Conservation (phyloP, 2,797 vertebrate species). For the Crenichthys baileyi region DNA sequence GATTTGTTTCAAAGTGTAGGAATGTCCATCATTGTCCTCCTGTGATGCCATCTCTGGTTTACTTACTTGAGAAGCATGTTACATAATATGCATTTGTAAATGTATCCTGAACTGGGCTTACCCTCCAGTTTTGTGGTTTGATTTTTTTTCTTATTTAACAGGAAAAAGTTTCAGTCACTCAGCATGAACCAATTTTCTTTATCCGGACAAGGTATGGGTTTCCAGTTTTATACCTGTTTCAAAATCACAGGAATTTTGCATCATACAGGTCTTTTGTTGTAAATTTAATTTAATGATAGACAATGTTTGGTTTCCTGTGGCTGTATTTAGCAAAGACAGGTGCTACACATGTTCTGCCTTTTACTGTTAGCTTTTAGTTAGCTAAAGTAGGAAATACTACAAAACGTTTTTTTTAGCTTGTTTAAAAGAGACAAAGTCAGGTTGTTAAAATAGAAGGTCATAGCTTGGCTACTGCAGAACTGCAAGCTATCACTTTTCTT, state of each 20-base stretch:
- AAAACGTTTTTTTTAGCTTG: neutral
- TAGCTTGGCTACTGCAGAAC: too few species aligned
- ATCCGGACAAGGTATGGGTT: neutral
- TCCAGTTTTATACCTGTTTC: neutral
- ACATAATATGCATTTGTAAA: slow-evolving; percentile 65
- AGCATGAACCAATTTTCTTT: slow-evolving; percentile 12
- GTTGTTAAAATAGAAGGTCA: neutral
- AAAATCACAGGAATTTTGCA: neutral
- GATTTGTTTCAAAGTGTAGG: slow-evolving; percentile 39
- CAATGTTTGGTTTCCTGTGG: too few species aligned
- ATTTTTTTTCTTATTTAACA: slow-evolving; percentile 9
- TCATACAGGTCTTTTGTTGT: neutral
- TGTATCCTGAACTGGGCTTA: slow-evolving; percentile 38
- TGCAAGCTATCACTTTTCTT: neutral
- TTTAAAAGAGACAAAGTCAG: neutral
- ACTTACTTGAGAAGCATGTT: slow-evolving; percentile 47
- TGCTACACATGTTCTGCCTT: neutral
- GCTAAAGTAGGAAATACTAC: neutral
- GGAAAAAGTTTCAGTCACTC: slow-evolving; percentile 31
- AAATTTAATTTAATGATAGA: neutral
- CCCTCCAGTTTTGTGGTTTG: slow-evolving; percentile 17
- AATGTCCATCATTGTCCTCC: slow-evolving; percentile 60
- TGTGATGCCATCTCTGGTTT: slow-evolving; percentile 42
- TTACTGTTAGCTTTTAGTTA: neutral
- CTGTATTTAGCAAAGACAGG: neutral